phyloP scores from a whole-genome alignment of 2,888 invertebrate species.

The Chymomyza fuscimana region DNA sequence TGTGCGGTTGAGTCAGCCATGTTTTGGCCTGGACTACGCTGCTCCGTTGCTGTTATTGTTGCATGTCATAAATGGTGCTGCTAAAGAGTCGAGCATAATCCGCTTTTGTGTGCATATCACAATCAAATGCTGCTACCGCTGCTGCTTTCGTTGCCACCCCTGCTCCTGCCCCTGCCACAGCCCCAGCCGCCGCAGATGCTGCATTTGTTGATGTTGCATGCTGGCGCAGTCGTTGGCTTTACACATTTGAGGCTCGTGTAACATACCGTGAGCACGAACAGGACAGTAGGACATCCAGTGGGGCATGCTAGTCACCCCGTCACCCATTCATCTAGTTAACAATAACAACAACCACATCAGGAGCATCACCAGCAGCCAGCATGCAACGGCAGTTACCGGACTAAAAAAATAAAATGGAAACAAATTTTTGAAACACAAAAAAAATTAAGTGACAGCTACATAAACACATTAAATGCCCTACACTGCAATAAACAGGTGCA shows the following conservation, averaged over 20 bases:
- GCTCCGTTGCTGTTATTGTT: conserved; percentile 42
- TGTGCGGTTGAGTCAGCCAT: conserved; percentile 26
- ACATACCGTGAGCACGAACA: conserved; percentile 6
- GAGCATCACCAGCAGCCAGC: conserved; percentile 14
- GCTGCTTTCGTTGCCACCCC: conserved; percentile 22
- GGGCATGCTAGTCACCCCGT: neutral
- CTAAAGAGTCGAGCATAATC: conserved; percentile 71
- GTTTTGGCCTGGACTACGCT: conserved; percentile 21
- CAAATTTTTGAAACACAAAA: no score
- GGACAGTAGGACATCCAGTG: conserved; percentile 5
- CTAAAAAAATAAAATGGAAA: conserved; percentile 2
- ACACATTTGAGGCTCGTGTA: conserved; percentile 4
- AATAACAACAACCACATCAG: conserved; percentile 23
- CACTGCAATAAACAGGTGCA: no score
- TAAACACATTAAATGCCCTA: no score
- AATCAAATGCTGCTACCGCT: conserved; percentile 57
- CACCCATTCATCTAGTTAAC: neutral
- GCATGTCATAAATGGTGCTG: conserved; percentile 70
- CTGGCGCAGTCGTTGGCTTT: neutral
- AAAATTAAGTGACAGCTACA: no score
- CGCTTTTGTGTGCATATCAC: conserved; percentile 73
- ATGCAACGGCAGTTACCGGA: conserved; percentile 5
- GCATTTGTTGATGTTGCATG: neutral
- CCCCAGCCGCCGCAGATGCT: conserved; percentile 5
- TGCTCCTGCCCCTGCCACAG: neutral